phyloP scores from a whole-genome alignment of 2,113 vertebrate species.

The Numida meleagris region DNA sequence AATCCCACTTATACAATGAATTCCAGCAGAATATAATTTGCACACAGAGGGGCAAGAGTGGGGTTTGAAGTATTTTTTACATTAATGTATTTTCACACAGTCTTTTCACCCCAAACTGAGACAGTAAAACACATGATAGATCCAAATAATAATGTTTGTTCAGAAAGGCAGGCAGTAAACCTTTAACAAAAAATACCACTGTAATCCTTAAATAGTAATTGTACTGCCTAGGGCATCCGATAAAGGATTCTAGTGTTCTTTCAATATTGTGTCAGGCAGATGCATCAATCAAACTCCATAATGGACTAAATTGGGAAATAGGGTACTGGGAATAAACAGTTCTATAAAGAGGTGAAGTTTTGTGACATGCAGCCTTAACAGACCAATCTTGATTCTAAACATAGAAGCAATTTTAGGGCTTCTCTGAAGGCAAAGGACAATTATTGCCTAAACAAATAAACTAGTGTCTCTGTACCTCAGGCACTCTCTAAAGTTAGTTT shows the following conservation, averaged over 20 bases:
- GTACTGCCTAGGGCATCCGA: slow-evolving; percentile 31
- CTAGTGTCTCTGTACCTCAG: slow-evolving; percentile 79
- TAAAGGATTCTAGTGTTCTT: slow-evolving; percentile 60
- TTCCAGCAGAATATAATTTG: background rate
- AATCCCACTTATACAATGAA: background rate
- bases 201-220: slow-evolving; percentile 30
- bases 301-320: slow-evolving; percentile 75
- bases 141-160: slow-evolving; percentile 53
- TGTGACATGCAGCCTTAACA: slow-evolving; percentile 74
- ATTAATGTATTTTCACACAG: background rate
- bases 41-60: background rate
- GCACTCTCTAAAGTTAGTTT: slow-evolving; percentile 52
- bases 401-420: slow-evolving; percentile 82
- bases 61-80: background rate
- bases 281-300: slow-evolving; percentile 68
- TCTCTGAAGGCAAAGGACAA: slow-evolving; percentile 78
- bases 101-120: background rate
- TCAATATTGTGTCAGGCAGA: slow-evolving; percentile 51
- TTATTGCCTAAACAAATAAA: slow-evolving; percentile 85
- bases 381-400: slow-evolving; percentile 85
- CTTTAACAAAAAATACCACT: slow-evolving; percentile 19
- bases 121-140: background rate
- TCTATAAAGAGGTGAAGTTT: slow-evolving; percentile 78
- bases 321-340: slow-evolving; percentile 73
- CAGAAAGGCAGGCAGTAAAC: slow-evolving; percentile 32